Percentiles rank a stretch among this genome's conserved stretches.
Conservation (phyloP, 2,888 invertebrate genomes). For the Synanthedon formicaeformis region DNA sequence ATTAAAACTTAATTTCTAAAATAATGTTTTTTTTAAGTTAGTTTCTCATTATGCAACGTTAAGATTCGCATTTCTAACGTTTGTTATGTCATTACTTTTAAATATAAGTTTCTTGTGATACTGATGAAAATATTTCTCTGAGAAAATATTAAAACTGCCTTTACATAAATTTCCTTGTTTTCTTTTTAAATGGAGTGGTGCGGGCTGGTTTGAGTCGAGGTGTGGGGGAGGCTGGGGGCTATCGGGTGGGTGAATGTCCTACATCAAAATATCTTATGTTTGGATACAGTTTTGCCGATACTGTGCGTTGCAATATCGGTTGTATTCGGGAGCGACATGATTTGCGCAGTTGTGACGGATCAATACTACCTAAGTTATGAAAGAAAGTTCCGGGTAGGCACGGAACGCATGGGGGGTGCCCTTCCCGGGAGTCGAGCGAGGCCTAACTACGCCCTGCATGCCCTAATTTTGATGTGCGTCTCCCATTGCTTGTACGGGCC, state of each 20-base stretch:
- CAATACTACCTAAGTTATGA: conserved; percentile 68
- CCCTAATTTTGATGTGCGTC: conserved; percentile 55
- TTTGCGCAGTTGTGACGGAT: conserved; percentile 68
- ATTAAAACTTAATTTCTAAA: background rate
- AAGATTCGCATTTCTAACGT: background rate
- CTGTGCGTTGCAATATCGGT: conserved; percentile 21
- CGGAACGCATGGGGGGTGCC: conserved; percentile 58
- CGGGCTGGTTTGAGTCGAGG: conserved; percentile 2
- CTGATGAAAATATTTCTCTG: background rate
- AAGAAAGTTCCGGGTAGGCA: conserved; percentile 66
- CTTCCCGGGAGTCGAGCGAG: conserved; percentile 43
- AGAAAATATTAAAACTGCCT: background rate
- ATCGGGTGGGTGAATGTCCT: background rate
- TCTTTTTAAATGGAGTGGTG: background rate
- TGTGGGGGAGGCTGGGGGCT: background rate
- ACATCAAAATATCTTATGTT: background rate
- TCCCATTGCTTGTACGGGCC: conserved; percentile 25
- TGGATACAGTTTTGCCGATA: background rate
- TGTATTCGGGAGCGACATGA: conserved; percentile 39
- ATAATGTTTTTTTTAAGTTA: background rate
- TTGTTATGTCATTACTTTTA: background rate
- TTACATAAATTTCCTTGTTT: background rate
- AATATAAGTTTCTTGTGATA: background rate
- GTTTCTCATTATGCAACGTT: background rate
- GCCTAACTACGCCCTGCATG: conserved; percentile 68